These are phyloP conservation scores for Lagria hirta DNA, from an alignment of 2,888 invertebrate genomes.

Conservation along the genomic window DNA sequence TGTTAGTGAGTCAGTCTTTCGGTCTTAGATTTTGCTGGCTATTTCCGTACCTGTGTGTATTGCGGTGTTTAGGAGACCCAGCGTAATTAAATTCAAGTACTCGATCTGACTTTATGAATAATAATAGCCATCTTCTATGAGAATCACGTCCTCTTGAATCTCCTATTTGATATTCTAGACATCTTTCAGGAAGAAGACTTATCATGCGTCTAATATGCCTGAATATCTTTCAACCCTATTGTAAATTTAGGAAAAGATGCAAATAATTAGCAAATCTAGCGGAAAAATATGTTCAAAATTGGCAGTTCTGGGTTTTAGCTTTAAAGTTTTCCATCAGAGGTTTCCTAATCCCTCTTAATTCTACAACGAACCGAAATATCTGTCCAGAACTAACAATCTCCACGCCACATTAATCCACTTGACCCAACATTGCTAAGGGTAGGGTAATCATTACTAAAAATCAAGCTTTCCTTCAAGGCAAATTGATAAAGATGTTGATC, in stretches of 20 bases:
- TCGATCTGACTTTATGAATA: slow-evolving; percentile 45
- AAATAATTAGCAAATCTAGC: no score
- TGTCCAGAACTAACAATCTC: no score
- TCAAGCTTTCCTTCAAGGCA: slow-evolving; percentile 13
- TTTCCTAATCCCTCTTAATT: slow-evolving; percentile 19
- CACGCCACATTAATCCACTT: slow-evolving; percentile 8
- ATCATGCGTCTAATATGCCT: slow-evolving; percentile 36
- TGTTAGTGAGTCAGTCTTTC: no score
- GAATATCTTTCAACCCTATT: no score
- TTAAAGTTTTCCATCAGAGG: slow-evolving; percentile 19
- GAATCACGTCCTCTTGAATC: slow-evolving; percentile 35
- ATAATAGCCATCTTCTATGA: slow-evolving; percentile 38
- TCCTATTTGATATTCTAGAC: slow-evolving; percentile 38
- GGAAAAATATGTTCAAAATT: no score
- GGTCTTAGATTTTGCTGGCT: no score
- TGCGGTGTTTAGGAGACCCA: slow-evolving; percentile 30
- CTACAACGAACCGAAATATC: slow-evolving; percentile 16
- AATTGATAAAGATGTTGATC: slow-evolving; percentile 25
- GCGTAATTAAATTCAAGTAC: slow-evolving; percentile 44
- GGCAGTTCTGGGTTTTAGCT: slow-evolving; percentile 13
- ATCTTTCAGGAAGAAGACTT: slow-evolving; percentile 30
- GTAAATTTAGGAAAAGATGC: no score
- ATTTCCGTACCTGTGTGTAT: slow-evolving; percentile 25
- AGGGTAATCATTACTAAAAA: slow-evolving; percentile 4
- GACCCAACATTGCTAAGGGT: slow-evolving; percentile 7